Conservation (phyloP, 2,113 vertebrate species). For the Oreochromis niloticus region DNA sequence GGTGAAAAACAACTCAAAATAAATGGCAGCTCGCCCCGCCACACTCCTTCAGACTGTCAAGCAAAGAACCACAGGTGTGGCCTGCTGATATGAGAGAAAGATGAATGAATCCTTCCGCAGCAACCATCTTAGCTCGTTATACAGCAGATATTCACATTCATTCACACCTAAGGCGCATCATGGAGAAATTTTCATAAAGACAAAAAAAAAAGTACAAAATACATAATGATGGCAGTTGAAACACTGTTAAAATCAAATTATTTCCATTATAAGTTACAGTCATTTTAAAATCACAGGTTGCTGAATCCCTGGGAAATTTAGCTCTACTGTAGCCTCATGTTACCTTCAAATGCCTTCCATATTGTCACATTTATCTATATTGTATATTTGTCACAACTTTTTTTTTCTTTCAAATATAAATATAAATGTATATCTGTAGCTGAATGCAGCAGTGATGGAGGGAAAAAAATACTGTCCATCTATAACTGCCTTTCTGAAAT, state of each 20-base stretch:
- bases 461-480: neutral
- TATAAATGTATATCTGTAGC: neutral
- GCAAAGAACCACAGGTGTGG: neutral
- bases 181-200: neutral
- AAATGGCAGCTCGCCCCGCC: neutral
- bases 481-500: slow-evolving; percentile 11
- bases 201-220: neutral
- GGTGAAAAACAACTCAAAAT: neutral
- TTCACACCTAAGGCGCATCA: neutral
- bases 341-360: neutral
- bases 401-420: neutral
- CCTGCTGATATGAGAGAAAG: neutral
- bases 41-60: neutral
- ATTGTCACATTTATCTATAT: neutral
- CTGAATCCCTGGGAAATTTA: neutral
- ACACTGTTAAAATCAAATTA: neutral
- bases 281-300: neutral
- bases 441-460: neutral
- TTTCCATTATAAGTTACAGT: neutral
- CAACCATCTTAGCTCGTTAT: neutral
- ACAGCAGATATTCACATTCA: neutral
- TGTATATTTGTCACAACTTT: too few species aligned
- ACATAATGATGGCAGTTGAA: neutral
- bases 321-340: neutral
- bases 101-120: neutral